Evolutionary conservation across 2,888 invertebrate species (phyloP), one percentile per base, ranked within the genome.

Genomic region (Spilosoma lubricipeda): DNA sequence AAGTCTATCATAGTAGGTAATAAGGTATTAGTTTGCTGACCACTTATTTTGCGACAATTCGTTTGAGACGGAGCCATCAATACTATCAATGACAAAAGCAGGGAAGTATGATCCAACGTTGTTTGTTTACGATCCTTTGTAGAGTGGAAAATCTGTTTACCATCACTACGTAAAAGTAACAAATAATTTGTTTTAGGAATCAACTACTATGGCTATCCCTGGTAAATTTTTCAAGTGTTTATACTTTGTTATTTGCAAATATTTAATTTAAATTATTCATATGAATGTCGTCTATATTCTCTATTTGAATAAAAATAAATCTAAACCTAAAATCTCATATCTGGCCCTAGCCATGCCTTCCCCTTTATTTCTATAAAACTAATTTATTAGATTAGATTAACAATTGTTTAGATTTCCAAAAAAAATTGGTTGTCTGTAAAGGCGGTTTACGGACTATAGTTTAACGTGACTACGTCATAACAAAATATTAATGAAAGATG

Each of bases 1-100:
- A 36, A 56, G 56, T 65, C 39, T 48, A 33, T 67, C 66, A 45
- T 59, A 72, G 33, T 33, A n/a, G n/a, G 27, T 70, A 69, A 42
- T 23, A 59, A 42, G 39, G 36, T 70, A 59, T 39, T 70, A 8
- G 59, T 63, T 70, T 42, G 30, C 30, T 70, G 4, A 63, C 63
- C 27, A 63, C n/a, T 70, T 27, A 59, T 39, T 27, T 18, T 15
- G 36, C 15, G n/a, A 59, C 52, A 52, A 8, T 20, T 4, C 52
- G 23, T 23, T 52, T 52, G 59, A 30, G 7, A n/a, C 11, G n/a
- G 9, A 56, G 45, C 13, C 0, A 18, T 45, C 45, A 45, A 8
- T 23, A 0, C 7, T 23, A 11, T 9, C 56, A 56, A n/a, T n/a
- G n/a, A 56, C 7, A 23, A 23, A 52, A 52, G 23, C 1, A 23